A percentile compares a stretch with the other conserved stretches of the same genome.
Conservation (phyloP, 2,797 vertebrate genomes). For the Margarornis squamiger region DNA sequence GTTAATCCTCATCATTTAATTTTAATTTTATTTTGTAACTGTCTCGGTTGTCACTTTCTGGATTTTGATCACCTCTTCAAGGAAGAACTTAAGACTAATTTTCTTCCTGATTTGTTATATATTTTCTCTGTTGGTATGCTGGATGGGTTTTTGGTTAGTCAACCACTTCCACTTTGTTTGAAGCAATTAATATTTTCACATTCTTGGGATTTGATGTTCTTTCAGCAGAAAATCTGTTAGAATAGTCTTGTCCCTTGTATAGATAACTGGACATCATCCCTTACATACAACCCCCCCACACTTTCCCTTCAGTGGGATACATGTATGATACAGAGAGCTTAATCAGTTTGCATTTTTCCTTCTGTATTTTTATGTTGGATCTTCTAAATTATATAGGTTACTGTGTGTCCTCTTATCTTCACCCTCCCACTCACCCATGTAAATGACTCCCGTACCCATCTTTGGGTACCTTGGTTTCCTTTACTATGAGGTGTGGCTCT, state of each 20-base stretch:
- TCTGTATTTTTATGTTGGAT: not conserved
- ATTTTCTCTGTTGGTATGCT: not conserved
- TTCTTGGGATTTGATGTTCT: not conserved
- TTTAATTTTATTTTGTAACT: conserved; percentile 19
- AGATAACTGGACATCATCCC: not conserved
- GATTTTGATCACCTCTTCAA: conserved; percentile 17
- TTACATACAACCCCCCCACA: not conserved
- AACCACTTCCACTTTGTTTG: not conserved
- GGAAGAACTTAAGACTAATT: not conserved
- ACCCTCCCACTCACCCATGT: not conserved
- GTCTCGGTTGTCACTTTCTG: not conserved
- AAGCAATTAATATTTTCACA: not conserved
- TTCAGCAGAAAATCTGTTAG: not conserved
- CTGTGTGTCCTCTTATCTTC: not conserved
- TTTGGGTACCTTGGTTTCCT: not conserved
- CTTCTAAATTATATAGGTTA: not conserved
- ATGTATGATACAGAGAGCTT: not conserved
- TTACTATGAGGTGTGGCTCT: not conserved
- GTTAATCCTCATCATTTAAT: conserved; percentile 29
- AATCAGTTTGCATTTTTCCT: not conserved
- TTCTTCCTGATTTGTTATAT: not conserved
- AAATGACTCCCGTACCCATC: not conserved
- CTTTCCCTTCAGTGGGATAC: not conserved
- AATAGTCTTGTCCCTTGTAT: not conserved
- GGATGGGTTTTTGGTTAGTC: not conserved